phyloP scores from a whole-genome alignment of 1,140 invertebrate species.

The Hylaeus volcanicus region DNA sequence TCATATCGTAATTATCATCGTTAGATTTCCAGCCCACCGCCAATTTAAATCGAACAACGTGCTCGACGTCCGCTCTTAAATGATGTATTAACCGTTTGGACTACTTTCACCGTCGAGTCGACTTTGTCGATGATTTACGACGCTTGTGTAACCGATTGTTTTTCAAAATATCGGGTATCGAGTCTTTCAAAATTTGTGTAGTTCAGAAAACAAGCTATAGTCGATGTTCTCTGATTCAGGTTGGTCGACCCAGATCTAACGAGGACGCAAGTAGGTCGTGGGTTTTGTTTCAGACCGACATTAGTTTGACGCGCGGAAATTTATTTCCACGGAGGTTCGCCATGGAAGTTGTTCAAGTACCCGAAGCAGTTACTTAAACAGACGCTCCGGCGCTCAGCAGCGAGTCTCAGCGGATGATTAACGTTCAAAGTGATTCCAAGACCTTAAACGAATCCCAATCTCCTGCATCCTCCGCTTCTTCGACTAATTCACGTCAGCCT shows the following conservation, averaged over 20 bases:
- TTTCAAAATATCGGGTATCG: background rate
- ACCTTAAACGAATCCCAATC: background rate
- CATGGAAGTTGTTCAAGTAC: background rate
- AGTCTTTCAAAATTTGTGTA: background rate
- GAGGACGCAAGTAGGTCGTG: too few relatives aligned
- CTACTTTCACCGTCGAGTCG: slow-evolving; percentile 21
- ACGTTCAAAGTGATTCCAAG: background rate
- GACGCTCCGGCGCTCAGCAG: background rate
- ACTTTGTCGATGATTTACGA: slow-evolving; percentile 7
- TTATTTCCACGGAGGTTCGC: background rate
- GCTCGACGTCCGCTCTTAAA: slow-evolving; percentile 12
- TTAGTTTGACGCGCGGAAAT: too few relatives aligned
- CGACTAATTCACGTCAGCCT: slow-evolving; percentile 26
- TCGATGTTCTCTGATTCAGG: background rate
- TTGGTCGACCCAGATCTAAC: background rate
- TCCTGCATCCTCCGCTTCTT: slow-evolving; percentile 1
- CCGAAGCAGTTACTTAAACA: background rate
- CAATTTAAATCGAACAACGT: slow-evolving; percentile 29
- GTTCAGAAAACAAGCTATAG: too few relatives aligned
- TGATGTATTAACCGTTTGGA: slow-evolving; percentile 17
- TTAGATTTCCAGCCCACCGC: background rate
- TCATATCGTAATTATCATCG: slow-evolving; percentile 43
- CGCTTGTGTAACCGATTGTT: background rate
- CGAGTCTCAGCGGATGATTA: too few relatives aligned
- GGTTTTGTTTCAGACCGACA: too few relatives aligned